These are phyloP conservation scores for Oncorhynchus nerka DNA, from an alignment of 2,113 vertebrate species.

Conservation along the genomic window DNA sequence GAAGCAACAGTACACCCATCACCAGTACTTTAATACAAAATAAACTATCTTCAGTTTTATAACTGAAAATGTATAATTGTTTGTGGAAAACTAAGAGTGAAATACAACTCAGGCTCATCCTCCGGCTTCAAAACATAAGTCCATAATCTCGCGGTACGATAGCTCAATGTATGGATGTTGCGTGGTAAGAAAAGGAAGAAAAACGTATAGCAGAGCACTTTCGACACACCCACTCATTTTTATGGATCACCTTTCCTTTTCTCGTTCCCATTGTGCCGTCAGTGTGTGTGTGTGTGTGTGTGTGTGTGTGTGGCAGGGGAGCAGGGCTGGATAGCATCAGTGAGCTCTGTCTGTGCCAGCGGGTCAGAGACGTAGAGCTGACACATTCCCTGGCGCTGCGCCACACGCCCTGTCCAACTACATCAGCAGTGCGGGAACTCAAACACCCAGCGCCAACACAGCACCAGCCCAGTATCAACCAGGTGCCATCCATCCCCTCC, in stretches of 20 bases:
- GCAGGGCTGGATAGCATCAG: slow-evolving; percentile 39
- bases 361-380: slow-evolving; percentile 45
- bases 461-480: slow-evolving; percentile 5
- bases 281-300: too few relatives aligned
- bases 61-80: too few relatives aligned
- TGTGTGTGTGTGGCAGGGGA: background rate
- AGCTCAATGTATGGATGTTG: too few relatives aligned
- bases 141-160: too few relatives aligned
- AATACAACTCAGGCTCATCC: background rate
- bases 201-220: too few relatives aligned
- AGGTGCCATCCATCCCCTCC: background rate
- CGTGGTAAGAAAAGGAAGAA: too few relatives aligned
- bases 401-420: slow-evolving; percentile 56
- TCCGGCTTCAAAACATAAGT: too few relatives aligned
- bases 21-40: too few relatives aligned
- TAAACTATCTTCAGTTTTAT: too few relatives aligned
- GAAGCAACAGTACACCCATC: too few relatives aligned
- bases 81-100: too few relatives aligned
- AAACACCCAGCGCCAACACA: slow-evolving; percentile 38
- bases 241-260: background rate
- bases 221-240: too few relatives aligned
- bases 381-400: slow-evolving; percentile 37
- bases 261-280: background rate
- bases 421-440: slow-evolving; percentile 58
- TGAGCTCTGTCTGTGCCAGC: slow-evolving; percentile 33